These are phyloP conservation scores for Lepilemur ruficaudatus DNA, from an alignment of 2,797 vertebrate genomes.

Conservation along the genomic window DNA sequence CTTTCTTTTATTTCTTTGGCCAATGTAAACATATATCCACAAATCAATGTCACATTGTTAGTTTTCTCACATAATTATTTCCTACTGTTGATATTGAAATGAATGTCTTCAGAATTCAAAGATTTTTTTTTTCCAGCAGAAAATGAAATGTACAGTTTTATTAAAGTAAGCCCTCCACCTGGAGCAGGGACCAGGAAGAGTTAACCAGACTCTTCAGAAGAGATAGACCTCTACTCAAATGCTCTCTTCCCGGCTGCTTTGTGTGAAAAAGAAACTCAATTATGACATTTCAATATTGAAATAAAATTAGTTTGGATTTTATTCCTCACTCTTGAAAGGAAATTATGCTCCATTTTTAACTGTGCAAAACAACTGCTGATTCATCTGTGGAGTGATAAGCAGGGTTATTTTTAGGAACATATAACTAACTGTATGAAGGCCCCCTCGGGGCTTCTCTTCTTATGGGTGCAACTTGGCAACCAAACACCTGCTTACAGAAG, in stretches of 20 bases:
- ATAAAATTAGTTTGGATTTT: slow-evolving; percentile 69
- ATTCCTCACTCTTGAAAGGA: slow-evolving; percentile 52
- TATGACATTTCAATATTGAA: slow-evolving; percentile 68
- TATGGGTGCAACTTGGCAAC: not conserved
- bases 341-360: slow-evolving; percentile 46
- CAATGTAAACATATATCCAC: not conserved
- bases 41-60: not conserved
- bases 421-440: not conserved
- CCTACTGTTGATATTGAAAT: not conserved
- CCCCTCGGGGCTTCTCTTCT: not conserved
- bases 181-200: not conserved
- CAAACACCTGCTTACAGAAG: not conserved
- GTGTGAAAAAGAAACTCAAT: slow-evolving; percentile 58
- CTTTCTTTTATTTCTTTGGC: not conserved
- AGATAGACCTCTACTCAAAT: not conserved
- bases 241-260: slow-evolving; percentile 6
- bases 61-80: not conserved
- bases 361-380: slow-evolving; percentile 38
- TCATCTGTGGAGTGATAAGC: slow-evolving; percentile 37
- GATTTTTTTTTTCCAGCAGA: not conserved
- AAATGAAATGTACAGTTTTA: not conserved
- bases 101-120: not conserved
- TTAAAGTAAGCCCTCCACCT: not conserved
- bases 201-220: not conserved
- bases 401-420: slow-evolving; percentile 49